phyloP scores from a whole-genome alignment of 2,113 vertebrate genomes.

The Lichenostomus cassidix region DNA sequence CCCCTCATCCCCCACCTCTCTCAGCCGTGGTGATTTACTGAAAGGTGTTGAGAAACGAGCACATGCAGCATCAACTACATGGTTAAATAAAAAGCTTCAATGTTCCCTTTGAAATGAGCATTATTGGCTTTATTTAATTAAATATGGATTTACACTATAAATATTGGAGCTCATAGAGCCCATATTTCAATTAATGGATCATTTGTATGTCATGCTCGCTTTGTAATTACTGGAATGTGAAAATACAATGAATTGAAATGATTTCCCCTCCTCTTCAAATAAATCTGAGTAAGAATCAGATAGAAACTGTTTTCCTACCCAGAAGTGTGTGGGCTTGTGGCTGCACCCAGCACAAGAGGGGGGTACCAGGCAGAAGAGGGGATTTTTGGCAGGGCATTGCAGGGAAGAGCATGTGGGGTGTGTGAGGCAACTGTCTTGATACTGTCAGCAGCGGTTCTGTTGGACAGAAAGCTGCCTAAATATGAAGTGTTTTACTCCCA shows the following conservation, averaged over 20 bases:
- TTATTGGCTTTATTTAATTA: conserved; percentile 82
- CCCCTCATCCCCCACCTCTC: not conserved
- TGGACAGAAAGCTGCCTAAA: not conserved
- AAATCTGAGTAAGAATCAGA: conserved; percentile 32
- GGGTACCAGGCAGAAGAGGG: fast-evolving
- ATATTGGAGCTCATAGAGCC: conserved; percentile 73
- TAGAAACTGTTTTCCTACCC: not conserved
- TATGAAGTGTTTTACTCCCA: not conserved
- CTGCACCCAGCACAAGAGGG: not conserved
- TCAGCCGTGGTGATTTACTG: not conserved
- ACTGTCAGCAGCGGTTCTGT: not conserved
- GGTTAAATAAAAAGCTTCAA: conserved; percentile 68
- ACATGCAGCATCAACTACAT: conserved; percentile 1
- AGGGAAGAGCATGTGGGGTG: not conserved
- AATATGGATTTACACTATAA: conserved; percentile 81
- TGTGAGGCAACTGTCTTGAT: not conserved
- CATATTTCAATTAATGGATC: conserved; percentile 81
- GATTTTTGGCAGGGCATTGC: not conserved
- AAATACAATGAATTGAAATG: conserved; percentile 66
- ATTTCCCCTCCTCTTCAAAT: conserved; percentile 55
- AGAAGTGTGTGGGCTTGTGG: not conserved
- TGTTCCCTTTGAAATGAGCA: conserved; percentile 75
- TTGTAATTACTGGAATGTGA: conserved; percentile 78
- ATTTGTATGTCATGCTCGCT: conserved; percentile 76
- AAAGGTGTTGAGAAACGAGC: not conserved